Base-by-base conservation (phyloP, 1,140 invertebrate species). In the Portunus trituberculatus region DNA sequence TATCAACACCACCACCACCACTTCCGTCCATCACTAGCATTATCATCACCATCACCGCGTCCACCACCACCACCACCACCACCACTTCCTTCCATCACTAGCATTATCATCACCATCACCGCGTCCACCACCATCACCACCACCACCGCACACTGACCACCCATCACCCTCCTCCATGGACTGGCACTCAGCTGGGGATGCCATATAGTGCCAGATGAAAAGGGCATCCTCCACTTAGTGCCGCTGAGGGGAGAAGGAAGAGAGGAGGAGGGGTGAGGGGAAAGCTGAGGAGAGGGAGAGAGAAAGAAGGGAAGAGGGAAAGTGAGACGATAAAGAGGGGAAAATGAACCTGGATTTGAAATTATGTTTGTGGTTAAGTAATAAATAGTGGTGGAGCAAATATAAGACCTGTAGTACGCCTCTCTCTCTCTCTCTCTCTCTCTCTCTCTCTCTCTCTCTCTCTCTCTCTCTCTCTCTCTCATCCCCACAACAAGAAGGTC, bases 381-480 rank as follows among this genome's bases (percentile, higher is more conserved):
- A n/a, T 20, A 76, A 76, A 76, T n/a, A n/a, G 0, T 7, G 67
- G 25, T 76, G 25, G 67, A n/a, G 20, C 67, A 76, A 76, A n/a
- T 1, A 1, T 59, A 25, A 76, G 67, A n/a, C 67, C 28, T 46
- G 25, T 48, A 39, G 31, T 90, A 48, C 20, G 25, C 29, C 31
- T 14, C 10, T 20, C 45, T 88, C 46, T 48, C 88, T 45, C 48
- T 89, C 48, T 89, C 31, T 52, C n/a, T 89, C 87, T 89, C 87
- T 89, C 87, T 89, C 87, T 89, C 87, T 89, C 87, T 46, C 39
- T 46, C 39, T 89, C 87, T 89, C 87, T 89, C 87, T 89, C 87
- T 89, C 87, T 89, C 87, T 89, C 87, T 90, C 88, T 90, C 88
- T 90, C 88, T 90, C 39, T 90, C 87, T 88, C 87, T 88, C 87